Evolutionary conservation across 2,113 vertebrate genomes (phyloP).

Genomic region (Cercocebus atys): DNA sequence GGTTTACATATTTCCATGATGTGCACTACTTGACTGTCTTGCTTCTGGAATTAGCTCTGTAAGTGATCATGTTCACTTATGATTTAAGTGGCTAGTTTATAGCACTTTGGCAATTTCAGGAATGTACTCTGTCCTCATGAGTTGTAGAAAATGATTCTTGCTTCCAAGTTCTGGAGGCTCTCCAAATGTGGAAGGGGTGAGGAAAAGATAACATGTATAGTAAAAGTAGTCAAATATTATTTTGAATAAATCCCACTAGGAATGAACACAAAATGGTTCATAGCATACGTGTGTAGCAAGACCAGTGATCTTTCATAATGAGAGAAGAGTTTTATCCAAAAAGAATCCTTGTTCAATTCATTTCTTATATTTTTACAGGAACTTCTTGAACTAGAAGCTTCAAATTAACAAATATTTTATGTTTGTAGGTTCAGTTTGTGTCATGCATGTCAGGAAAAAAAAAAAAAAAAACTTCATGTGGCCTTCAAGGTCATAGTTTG

Average conservation of each 20-base stretch:
- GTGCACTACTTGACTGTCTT: background rate
- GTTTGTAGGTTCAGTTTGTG: background rate
- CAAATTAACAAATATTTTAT: background rate
- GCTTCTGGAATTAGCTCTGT: slow-evolving; percentile 1
- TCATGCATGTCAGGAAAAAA: background rate
- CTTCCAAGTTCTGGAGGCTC: background rate
- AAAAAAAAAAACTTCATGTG: background rate
- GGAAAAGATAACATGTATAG: background rate
- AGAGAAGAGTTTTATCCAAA: background rate
- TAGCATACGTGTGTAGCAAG: background rate
- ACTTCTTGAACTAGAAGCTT: background rate
- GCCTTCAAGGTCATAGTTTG: background rate
- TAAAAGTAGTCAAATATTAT: background rate
- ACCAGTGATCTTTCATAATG: background rate
- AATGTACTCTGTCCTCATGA: background rate
- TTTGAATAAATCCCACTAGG: background rate
- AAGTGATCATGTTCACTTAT: background rate
- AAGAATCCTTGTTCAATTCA: background rate
- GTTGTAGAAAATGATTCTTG: background rate
- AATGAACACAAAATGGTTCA: background rate
- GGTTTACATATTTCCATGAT: background rate
- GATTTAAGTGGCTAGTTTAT: background rate
- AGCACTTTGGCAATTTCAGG: background rate
- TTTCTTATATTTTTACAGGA: background rate
- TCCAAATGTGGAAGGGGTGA: background rate